These are phyloP conservation scores for Gnatocerus cornutus DNA, from an alignment of 2,888 invertebrate genomes.

Conservation along the genomic window DNA sequence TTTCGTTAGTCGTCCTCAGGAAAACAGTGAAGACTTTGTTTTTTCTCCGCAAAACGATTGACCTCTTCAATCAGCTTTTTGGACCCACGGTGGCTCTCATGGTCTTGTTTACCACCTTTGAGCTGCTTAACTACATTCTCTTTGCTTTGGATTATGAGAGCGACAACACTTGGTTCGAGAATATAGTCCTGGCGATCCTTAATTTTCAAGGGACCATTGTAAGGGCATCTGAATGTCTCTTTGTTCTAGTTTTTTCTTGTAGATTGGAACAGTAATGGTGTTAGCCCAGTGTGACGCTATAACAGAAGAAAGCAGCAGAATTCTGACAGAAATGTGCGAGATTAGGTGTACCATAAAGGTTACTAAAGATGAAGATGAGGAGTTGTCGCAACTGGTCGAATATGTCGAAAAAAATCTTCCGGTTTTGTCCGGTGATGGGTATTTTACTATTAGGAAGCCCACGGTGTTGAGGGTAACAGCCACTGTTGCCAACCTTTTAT, in stretches of 20 bases:
- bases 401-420: constrained; percentile 25
- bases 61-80: constrained; percentile 10
- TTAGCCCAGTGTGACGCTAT: constrained; percentile 1
- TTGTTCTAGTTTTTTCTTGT: not conserved
- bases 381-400: constrained; percentile 3
- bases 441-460: not conserved
- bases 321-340: not conserved
- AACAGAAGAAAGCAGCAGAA: not conserved
- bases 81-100: not conserved
- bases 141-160: constrained; percentile 9
- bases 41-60: not conserved
- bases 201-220: constrained; percentile 5
- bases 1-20: not conserved
- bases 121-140: constrained; percentile 17
- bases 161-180: not conserved
- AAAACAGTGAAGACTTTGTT: constrained; percentile 1
- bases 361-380: not conserved
- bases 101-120: constrained; percentile 13
- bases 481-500: constrained; percentile 12
- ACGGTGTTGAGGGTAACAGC: not conserved
- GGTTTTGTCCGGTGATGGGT: not conserved
- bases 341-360: not conserved
- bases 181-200: constrained; percentile 1
- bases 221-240: not conserved
- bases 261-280: constrained; percentile 1